phyloP scores from a whole-genome alignment of 2,888 invertebrate genomes.

The Drepana falcataria region DNA sequence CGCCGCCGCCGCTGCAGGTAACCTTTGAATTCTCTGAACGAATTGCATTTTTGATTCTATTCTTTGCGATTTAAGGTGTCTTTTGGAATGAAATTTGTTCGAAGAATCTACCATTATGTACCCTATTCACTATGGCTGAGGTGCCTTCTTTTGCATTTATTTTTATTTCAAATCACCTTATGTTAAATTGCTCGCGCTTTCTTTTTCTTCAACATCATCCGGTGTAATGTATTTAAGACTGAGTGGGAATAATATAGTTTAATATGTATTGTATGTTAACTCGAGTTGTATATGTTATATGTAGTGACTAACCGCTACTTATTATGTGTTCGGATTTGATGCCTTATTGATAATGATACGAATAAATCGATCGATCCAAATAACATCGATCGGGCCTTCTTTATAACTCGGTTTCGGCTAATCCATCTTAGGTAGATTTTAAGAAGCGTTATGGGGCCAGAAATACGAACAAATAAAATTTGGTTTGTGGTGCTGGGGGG shows the following conservation, averaged over 20 bases:
- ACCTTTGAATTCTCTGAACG: conserved; percentile 8
- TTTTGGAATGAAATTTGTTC: not conserved
- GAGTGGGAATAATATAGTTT: not conserved
- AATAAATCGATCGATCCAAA: no score
- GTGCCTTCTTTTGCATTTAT: not conserved
- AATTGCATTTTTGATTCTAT: conserved; percentile 14
- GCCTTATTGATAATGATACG: no score
- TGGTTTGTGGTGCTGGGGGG: no score
- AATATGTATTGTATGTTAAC: not conserved
- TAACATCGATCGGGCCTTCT: no score
- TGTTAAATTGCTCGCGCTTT: conserved; percentile 21
- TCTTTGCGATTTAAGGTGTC: not conserved
- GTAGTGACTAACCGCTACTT: not conserved
- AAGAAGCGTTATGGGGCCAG: no score
- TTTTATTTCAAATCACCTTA: conserved; percentile 9
- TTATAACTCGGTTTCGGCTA: no score
- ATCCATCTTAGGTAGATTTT: no score
- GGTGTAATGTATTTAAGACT: not conserved
- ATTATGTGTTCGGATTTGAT: not conserved
- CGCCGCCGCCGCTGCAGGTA: conserved; percentile 71
- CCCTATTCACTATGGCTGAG: not conserved
- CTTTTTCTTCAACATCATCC: conserved; percentile 8
- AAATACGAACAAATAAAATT: no score
- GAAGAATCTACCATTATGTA: not conserved
- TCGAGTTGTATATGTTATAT: not conserved